Conservation (phyloP, 53 echinoderm and acorn worm species). For the Luidia sarsii region DNA sequence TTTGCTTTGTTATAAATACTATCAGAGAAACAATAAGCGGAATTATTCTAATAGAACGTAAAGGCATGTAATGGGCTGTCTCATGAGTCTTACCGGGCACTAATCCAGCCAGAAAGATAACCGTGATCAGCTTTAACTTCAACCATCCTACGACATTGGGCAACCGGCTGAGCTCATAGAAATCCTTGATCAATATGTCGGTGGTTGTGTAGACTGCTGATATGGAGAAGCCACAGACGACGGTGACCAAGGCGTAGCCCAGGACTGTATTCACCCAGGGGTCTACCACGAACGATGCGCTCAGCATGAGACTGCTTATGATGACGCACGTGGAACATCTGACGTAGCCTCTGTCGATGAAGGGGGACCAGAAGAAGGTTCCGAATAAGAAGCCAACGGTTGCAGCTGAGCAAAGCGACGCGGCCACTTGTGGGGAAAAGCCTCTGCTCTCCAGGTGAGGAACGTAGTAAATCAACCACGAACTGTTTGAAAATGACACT, state of each 20-base stretch:
- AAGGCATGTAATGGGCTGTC: too few relatives aligned
- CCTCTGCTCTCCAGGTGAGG: not conserved
- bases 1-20: too few relatives aligned
- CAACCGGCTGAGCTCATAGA: too few relatives aligned
- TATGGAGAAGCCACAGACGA: not conserved
- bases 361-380: not conserved
- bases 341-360: not conserved
- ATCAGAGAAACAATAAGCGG: too few relatives aligned
- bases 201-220: not conserved
- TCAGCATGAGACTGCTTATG: not conserved
- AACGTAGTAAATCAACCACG: constrained; percentile 10
- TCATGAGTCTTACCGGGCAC: too few relatives aligned
- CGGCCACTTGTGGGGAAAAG: constrained; percentile 3
- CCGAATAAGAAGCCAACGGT: not conserved
- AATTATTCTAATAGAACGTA: too few relatives aligned
- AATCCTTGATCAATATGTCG: not conserved
- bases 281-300: not conserved
- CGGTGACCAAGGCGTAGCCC: not conserved
- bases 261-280: not conserved
- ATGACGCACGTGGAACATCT: not conserved
- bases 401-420: not conserved
- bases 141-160: too few relatives aligned
- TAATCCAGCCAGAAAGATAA: too few relatives aligned
- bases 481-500: not conserved
- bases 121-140: too few relatives aligned